These are phyloP conservation scores for Carduelis carduelis DNA, from an alignment of 2,797 vertebrate species.

Conservation along the genomic window DNA sequence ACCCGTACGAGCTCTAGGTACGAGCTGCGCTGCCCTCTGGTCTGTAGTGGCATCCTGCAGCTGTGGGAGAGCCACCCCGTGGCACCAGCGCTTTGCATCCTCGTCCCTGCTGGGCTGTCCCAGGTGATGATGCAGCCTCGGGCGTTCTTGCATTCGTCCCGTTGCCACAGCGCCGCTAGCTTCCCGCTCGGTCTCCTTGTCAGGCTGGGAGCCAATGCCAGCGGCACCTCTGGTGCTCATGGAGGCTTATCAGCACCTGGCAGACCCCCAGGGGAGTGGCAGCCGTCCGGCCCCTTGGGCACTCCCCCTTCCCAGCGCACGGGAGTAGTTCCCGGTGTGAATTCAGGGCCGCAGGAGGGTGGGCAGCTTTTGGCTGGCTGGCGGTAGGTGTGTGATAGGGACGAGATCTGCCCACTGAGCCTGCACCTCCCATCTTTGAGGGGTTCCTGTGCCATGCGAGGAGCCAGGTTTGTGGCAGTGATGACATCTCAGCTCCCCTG, in stretches of 20 bases:
- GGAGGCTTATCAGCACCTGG: not conserved
- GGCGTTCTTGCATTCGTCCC: not conserved
- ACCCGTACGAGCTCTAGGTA: not conserved
- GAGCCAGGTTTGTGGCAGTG: not conserved
- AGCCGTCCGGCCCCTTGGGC: not conserved
- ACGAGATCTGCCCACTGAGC: fast-evolving
- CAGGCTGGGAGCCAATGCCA: not conserved
- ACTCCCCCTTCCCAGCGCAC: not conserved
- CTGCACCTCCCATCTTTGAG: not conserved
- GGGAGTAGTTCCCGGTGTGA: not conserved
- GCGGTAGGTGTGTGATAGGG: not conserved
- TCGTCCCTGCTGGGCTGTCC: not conserved
- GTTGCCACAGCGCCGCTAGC: not conserved
- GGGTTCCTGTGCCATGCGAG: not conserved
- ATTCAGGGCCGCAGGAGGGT: not conserved
- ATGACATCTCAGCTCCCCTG: not conserved
- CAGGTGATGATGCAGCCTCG: not conserved
- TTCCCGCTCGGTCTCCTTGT: not conserved
- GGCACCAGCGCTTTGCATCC: not conserved
- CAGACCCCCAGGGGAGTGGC: not conserved
- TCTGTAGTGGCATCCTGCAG: not conserved
- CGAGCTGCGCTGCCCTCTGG: not conserved
- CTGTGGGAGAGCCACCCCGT: not conserved
- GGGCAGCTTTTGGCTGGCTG: not conserved
- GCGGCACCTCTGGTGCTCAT: not conserved